A percentile compares a stretch with the other conserved stretches of the same genome.
These are phyloP conservation scores for Colius striatus DNA, from an alignment of 2,113 vertebrate genomes.

Conservation along the genomic window DNA sequence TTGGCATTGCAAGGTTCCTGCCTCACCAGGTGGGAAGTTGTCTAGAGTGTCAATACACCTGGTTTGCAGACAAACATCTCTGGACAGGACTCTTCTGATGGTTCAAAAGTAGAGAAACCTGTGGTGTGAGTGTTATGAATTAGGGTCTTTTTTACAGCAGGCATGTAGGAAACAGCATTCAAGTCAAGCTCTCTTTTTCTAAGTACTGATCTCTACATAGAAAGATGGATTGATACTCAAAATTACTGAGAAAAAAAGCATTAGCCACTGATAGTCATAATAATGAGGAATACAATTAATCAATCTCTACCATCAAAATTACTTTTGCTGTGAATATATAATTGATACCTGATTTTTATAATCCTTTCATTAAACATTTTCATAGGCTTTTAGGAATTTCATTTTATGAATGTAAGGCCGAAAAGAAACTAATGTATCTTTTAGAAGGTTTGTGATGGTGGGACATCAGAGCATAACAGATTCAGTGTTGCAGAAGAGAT, in stretches of 20 bases:
- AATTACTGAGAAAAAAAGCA: not conserved
- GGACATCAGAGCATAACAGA: not conserved
- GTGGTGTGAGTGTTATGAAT: not conserved
- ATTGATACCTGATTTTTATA: not conserved
- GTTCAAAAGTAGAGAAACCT: not conserved
- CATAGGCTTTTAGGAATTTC: not conserved
- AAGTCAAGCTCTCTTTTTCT: not conserved
- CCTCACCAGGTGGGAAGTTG: rapidly evolving
- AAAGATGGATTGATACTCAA: not conserved
- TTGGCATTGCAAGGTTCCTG: not conserved
- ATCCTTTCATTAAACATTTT: not conserved
- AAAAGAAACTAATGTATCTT: not conserved
- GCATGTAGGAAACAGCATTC: not conserved
- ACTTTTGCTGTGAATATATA: not conserved
- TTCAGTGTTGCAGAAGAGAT: not conserved
- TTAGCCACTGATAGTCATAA: not conserved
- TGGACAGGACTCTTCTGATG: not conserved
- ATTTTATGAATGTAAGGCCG: not conserved
- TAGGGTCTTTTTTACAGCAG: not conserved
- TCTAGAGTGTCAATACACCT: rapidly evolving
- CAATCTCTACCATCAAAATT: not conserved
- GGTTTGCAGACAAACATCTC: not conserved
- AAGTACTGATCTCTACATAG: not conserved
- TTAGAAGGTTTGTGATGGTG: not conserved
- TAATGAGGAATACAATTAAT: not conserved